Evolutionary conservation across 2,113 vertebrate species (phyloP), one percentile per base, ranked within the genome.

Genomic region (Apistogramma diplotaenia): DNA sequence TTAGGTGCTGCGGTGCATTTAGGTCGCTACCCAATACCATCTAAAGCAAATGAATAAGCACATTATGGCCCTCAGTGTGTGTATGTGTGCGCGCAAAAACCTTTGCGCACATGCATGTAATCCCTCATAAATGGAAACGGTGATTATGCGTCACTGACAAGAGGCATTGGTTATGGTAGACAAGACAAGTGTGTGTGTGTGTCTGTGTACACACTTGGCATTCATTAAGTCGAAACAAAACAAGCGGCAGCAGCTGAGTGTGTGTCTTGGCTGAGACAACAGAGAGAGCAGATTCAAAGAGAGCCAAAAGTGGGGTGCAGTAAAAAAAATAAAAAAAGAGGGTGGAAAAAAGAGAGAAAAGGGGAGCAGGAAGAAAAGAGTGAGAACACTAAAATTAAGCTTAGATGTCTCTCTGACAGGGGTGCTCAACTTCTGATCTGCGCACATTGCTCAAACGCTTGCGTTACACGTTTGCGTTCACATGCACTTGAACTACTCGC

Each of bases 161-260:
- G 87, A 91, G 89, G 82, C 88, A 91, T 91, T 91, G 91, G 89
- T 93, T 89, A 89, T 87, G 85, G 90, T 86, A 87, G 83, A 89
- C 90, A 89, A 91, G 62, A 67, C 62, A 67, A 67, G 90, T 56
- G 76, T 82, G 73, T 67, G 53, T 81, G 73, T 62, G 49, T 74
- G 67, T 43, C 60, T 40, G 83, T 89, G 18, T 62, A 57, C 58
- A 82, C 83, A 92, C 87, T 93, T 90, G 91, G 89, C 91, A 92
- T 94, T 94, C 85, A 92, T 93, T 91, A 93, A 88, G 89, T 88
- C 59, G 75, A 89, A 91, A 92, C 85, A 93, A 90, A 93, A 93
- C 93, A 92, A 92, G 88, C 80, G 8, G 85, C 92, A 76, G 93
- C 89, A 93, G 89, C 92, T 90, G 92, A 94, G 88, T 90, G 90